A percentile compares a stretch with the other conserved stretches of the same genome.
These are phyloP conservation scores for Pelodytes ibericus DNA, from an alignment of 2,797 vertebrate genomes.

Conservation along the genomic window DNA sequence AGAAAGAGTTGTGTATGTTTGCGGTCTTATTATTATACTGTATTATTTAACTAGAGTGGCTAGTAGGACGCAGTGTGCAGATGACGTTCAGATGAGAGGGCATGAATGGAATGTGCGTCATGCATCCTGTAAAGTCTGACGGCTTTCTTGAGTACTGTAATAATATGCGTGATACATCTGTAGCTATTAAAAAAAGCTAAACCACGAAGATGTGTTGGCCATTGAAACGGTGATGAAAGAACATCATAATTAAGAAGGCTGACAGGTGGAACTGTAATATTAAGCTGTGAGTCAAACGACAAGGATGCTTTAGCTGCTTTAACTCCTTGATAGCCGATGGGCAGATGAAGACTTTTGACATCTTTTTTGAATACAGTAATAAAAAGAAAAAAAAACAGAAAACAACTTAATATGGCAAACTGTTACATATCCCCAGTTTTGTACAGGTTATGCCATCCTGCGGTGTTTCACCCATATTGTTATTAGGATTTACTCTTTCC, in stretches of 20 bases:
- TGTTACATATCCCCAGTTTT: no score
- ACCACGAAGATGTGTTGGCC: background rate
- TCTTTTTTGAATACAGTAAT: no score
- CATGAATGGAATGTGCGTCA: background rate
- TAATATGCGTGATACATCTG: background rate
- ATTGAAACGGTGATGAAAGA: background rate
- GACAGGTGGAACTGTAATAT: background rate
- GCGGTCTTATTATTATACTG: background rate
- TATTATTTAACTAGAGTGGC: background rate
- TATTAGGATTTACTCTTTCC: no score
- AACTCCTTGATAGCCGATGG: no score
- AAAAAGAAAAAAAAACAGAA: no score
- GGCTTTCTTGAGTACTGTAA: background rate
- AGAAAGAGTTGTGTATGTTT: background rate
- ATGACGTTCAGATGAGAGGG: background rate
- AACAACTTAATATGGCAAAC: no score
- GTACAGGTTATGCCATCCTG: no score
- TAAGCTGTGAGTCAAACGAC: background rate
- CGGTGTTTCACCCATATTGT: no score
- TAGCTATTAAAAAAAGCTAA: background rate
- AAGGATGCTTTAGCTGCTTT: background rate
- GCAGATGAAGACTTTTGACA: no score
- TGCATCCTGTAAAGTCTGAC: background rate
- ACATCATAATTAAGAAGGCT: background rate
- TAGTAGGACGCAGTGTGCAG: background rate